Evolutionary conservation across 1,140 invertebrate genomes (phyloP), one percentile per base, ranked within the genome.

Genomic region (Solenopsis fugax): DNA sequence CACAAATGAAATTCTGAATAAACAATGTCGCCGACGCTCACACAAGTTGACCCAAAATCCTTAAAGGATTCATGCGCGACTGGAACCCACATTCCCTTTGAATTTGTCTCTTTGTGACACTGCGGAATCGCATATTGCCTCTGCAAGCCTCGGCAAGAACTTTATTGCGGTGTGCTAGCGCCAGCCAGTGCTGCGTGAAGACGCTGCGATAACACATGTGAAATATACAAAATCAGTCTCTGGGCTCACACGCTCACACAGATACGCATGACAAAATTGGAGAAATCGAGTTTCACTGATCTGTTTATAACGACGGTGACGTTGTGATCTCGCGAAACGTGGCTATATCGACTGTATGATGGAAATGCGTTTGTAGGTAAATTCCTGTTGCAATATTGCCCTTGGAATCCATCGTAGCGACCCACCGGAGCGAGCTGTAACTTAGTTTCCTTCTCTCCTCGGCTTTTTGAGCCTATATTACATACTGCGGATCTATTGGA

Each of bases 71-170:
- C 91, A 92, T 93, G 90, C 54, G 88, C 16, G 80, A 86, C 89
- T 71, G 80, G 78, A 87, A 88, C 89, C 75, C 85, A 90, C 87
- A 93, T 94, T 95, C 92, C 89, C 93, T 94, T 95, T 94, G 93
- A 94, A 94, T 94, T 94, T 93, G 89, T 91, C 92, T 92, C 92
- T 94, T 93, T 92, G 91, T 91, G 87, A 85, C 81, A 85, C 52
- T 78, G 82, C 24, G 37, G 37, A 56, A 58, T 85, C 86, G 50
- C 60, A 65, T 64, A 54, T 85, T 81, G 54, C 85, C n/a, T 24
- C 54, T 29, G 56, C 58, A 52, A 65, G 54, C 85, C n/a, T 24
- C 54, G 45, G 56, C 58, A 52, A 65, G 45, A 69, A 82, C 64
- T 90, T 90, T 90, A 91, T 90, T 88, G 82, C 71, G 37, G 9